Evolutionary conservation across 2,113 vertebrate genomes (phyloP), one percentile per base, ranked within the genome.

Genomic region (Xenopus laevis): DNA sequence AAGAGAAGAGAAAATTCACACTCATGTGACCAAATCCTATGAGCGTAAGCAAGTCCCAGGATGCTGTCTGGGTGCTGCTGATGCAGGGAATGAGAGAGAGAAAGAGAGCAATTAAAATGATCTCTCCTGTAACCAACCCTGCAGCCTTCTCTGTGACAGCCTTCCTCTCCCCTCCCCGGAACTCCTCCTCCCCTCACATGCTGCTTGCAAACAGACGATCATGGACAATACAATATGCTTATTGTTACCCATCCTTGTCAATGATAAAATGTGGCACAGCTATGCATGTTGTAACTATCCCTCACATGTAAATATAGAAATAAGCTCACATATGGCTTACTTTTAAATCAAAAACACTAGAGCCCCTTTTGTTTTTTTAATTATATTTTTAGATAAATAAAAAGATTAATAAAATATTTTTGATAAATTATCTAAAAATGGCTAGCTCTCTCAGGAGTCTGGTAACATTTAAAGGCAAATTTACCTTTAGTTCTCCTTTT

Each of bases 21-120:
- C 85, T 95, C 95, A 98, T 92, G 94, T 98, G 96, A 96, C 83
- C 91, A 89, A 90, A 92, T 79, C 92, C 93, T 91, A 87, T 69
- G 81, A 89, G 87, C 82, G 72, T 71, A 64, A 88, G 87, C 91
- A 81, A 82, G 83, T 89, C 91, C 93, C 84, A 82, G 88, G 90
- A 90, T 87, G 86, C 88, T 83, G 79, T 82, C 79, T 73, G 78
- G 80, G 82, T 82, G 84, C 83, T 83, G 89, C 85, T 82, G 91
- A 86, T 88, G 88, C 87, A 84, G 88, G 84, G 79, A 81, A 40
- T 27, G 23, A 27, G 23, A 50, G 47, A 16, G 47, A 50, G 47
- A 16, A 10, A 50, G 15, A 50, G 60, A 71, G 81, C 83, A 78
- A 82, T 78, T 77, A 84, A 77, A 83, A 81, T 79, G 75, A 45